Base-by-base conservation (phyloP, 92 coral and sea anemone species). In the Isaurus tuberculatus region DNA sequence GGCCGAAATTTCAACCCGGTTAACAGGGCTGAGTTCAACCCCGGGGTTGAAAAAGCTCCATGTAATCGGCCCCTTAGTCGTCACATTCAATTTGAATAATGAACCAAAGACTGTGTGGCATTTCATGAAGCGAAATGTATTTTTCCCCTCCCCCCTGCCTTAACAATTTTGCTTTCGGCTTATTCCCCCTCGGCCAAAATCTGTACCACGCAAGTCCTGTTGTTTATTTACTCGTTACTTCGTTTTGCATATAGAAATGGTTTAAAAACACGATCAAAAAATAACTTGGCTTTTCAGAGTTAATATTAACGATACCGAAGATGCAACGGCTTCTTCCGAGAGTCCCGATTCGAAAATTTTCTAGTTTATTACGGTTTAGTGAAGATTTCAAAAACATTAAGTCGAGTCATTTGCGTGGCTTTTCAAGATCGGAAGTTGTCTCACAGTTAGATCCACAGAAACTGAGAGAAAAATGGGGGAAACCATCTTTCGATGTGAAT, bases 381-480 rank as follows among this genome's bases (percentile, higher is more conserved):
- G 70, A 77, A 40, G 46, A 51, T 58, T 77, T 77, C 33, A 33
- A 13, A 8, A 77, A 11, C 36, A 30, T 26, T 13, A 63, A 26
- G 37, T 26, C 60, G 43, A 32, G 32, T n/a, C 20, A 77, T 30
- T 8, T 34, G 22, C 91, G 89, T 68, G 68, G 11, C 26, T 66
- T 88, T 88, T 88, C 91, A 11, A 68, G 58, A 5, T 84, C 85
- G 16, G 81, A 27, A 40, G 72, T 64, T 5, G 89, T 84, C 20
- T 14, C 82, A 8, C 88, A 81, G 83, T 81, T 81, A 43, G 85
- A 88, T 81, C 94, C 92, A 34, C 75, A 83, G 58, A 75, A 92
- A 79, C 94, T 92, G 23, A 85, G 94, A 65, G 92, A 88, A 30
- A 80, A 81, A 28, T 92, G 97, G 97, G 97, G 94, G 5, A 72